Evolutionary conservation across 2,888 invertebrate species (phyloP).

Genomic region (Apodemia zela): DNA sequence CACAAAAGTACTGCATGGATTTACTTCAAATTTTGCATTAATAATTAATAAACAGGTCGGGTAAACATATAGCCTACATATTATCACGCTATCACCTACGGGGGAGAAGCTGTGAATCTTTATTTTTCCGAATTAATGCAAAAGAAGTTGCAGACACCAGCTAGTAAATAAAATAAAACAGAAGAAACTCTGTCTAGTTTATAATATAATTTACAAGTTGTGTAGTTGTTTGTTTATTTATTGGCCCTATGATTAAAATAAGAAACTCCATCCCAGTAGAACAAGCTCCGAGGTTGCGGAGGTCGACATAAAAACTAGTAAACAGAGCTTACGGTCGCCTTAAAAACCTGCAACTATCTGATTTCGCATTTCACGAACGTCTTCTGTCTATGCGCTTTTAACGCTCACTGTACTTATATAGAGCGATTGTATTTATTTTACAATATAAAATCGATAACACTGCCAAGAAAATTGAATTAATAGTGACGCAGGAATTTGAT

Average conservation of each 20-base stretch:
- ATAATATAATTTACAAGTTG: background rate
- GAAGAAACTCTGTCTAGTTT: no score
- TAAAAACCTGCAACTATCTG: conserved; percentile 53
- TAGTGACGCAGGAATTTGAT: no score
- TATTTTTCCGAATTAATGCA: no score
- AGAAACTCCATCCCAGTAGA: conserved; percentile 2
- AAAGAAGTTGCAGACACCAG: no score
- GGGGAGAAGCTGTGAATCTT: no score
- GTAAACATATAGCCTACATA: no score
- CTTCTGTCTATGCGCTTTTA: conserved; percentile 27
- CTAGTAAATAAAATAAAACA: no score
- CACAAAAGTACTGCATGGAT: no score
- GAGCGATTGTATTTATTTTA: conserved; percentile 30
- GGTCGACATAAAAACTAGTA: conserved; percentile 34
- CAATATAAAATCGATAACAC: background rate
- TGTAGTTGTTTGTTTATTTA: background rate
- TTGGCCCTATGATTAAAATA: background rate
- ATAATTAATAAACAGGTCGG: no score
- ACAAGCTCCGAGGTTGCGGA: conserved; percentile 21
- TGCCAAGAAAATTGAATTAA: no score
- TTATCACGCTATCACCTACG: no score
- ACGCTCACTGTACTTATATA: conserved; percentile 32
- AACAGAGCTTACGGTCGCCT: conserved; percentile 40
- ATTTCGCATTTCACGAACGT: conserved; percentile 61
- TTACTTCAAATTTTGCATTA: no score